A percentile compares a stretch with the other conserved stretches of the same genome.
These are phyloP conservation scores for Troides oblongomaculatus DNA, from an alignment of 2,888 invertebrate species.

Conservation along the genomic window DNA sequence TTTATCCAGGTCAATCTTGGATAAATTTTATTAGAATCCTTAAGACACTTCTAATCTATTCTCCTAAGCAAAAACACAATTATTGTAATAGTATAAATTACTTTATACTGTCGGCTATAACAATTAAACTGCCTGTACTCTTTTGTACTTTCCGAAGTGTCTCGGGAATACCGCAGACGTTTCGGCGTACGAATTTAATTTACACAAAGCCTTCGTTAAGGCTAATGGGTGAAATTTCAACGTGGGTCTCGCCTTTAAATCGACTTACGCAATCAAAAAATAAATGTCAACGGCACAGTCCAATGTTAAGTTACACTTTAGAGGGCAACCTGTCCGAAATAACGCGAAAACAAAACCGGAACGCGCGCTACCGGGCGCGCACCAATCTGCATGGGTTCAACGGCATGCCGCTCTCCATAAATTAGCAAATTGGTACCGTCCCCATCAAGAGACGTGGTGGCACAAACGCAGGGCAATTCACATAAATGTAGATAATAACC, in stretches of 20 bases:
- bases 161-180: too few relatives aligned
- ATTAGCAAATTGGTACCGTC: slow-evolving; percentile 25
- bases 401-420: slow-evolving; percentile 22
- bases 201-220: not conserved
- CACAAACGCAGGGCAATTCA: not conserved
- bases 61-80: too few relatives aligned
- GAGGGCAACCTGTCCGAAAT: slow-evolving; percentile 49
- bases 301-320: slow-evolving; percentile 23
- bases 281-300: slow-evolving; percentile 24
- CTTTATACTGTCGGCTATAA: too few relatives aligned
- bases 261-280: slow-evolving; percentile 23
- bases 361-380: slow-evolving; percentile 31
- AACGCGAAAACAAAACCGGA: slow-evolving; percentile 50
- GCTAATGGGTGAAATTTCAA: slow-evolving; percentile 1
- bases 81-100: too few relatives aligned
- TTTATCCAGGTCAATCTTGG: not conserved
- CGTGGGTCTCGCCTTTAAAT: slow-evolving; percentile 17
- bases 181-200: too few relatives aligned
- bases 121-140: too few relatives aligned
- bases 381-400: slow-evolving; percentile 23
- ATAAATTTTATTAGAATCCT: not conserved
- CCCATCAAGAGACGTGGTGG: not conserved
- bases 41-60: not conserved
- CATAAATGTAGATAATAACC: not conserved
- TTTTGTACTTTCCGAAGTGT: too few relatives aligned